Percentiles rank a stretch among this genome's conserved stretches.
These are phyloP conservation scores for Linnaemya tessellans DNA, from an alignment of 2,888 invertebrate species.

Conservation along the genomic window DNA sequence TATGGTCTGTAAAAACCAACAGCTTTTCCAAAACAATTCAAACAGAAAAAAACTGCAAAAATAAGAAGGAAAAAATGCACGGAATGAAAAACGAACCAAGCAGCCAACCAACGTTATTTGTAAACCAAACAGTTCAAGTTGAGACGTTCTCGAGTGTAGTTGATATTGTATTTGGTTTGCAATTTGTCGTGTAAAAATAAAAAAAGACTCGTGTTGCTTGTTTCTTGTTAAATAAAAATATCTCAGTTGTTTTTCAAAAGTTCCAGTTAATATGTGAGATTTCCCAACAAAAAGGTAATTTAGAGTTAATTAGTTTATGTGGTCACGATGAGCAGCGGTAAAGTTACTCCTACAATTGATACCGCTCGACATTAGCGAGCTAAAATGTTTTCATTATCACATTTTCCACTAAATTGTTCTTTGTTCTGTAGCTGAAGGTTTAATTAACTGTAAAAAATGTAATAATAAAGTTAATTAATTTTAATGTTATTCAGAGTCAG, in stretches of 20 bases:
- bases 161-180: conserved; percentile 30
- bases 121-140: conserved; percentile 65
- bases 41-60: conserved; percentile 36
- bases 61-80: conserved; percentile 22
- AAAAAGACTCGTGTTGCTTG: conserved; percentile 8
- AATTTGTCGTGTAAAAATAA: conserved; percentile 15
- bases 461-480: conserved; percentile 44
- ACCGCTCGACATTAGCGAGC: neutral
- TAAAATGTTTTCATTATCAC: neutral
- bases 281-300: conserved; percentile 52
- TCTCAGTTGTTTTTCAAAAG: neutral
- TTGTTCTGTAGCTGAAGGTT: conserved; percentile 15
- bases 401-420: conserved; percentile 17
- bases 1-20: conserved; percentile 60
- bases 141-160: conserved; percentile 71
- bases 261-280: conserved; percentile 4
- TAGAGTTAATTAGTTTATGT: conserved; percentile 16
- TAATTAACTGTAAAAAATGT: conserved; percentile 42
- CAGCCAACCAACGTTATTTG: conserved; percentile 50
- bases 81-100: conserved; percentile 54
- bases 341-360: neutral
- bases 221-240: neutral
- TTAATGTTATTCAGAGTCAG: conserved; percentile 15
- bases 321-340: neutral
- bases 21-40: conserved; percentile 69